phyloP scores from a whole-genome alignment of 2,113 vertebrate genomes.

The Hemiscyllium ocellatum region DNA sequence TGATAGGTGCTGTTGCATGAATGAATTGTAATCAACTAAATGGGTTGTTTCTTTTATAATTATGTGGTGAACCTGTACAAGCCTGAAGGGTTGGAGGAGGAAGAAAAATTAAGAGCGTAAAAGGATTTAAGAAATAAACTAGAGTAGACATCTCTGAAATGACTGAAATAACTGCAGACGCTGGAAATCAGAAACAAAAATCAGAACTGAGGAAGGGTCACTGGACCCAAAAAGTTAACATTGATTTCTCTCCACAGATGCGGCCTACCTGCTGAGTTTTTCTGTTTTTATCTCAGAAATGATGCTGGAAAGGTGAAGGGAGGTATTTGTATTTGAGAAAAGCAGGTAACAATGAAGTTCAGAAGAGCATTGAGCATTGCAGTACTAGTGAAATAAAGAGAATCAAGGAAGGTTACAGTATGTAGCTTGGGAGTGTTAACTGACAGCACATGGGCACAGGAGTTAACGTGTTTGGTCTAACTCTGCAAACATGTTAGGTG shows the following conservation, averaged over 20 bases:
- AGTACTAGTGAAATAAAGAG: neutral
- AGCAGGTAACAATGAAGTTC: neutral
- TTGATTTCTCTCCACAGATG: too few species aligned
- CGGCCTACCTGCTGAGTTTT: too few species aligned
- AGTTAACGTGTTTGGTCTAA: neutral
- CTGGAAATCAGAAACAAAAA: too few species aligned
- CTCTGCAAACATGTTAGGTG: neutral
- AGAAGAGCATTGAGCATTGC: neutral
- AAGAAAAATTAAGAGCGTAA: neutral
- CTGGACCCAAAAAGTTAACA: too few species aligned
- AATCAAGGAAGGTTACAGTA: neutral
- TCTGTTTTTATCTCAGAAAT: neutral
- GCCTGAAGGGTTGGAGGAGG: neutral
- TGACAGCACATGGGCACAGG: neutral
- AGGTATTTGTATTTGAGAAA: neutral
- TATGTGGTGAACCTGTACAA: neutral
- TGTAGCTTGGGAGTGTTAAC: neutral
- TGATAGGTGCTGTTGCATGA: neutral
- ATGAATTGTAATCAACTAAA: neutral
- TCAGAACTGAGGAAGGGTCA: too few species aligned
- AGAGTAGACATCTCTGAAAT: neutral
- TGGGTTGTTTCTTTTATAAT: neutral
- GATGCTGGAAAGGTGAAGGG: neutral
- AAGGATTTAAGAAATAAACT: neutral
- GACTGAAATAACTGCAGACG: neutral